A percentile compares a stretch with the other conserved stretches of the same genome.
Evolutionary conservation across 2,888 invertebrate species (phyloP).

Genomic region (Serrognathus titanus): DNA sequence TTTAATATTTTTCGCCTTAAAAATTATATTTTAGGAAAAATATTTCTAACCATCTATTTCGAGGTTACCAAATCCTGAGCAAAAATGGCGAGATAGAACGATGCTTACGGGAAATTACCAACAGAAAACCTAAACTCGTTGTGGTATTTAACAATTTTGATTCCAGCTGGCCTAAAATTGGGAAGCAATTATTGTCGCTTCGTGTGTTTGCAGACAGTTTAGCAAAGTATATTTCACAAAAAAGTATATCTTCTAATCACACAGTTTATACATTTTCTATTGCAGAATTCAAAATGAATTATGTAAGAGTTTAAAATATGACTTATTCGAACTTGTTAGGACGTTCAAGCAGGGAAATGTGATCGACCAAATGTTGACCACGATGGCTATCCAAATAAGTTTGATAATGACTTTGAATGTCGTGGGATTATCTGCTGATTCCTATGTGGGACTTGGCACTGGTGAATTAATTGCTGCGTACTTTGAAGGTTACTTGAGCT

Average conservation of each 20-base stretch:
- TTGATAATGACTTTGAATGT: constrained; percentile 48
- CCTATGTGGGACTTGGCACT: constrained; percentile 74
- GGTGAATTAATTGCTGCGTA: constrained; percentile 9
- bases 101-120: neutral
- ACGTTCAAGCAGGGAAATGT: neutral
- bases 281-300: neutral
- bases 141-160: constrained; percentile 7
- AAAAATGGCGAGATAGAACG: neutral
- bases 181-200: neutral
- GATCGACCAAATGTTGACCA: constrained; percentile 11
- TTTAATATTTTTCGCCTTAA: neutral
- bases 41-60: neutral
- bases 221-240: neutral
- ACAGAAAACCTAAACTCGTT: neutral
- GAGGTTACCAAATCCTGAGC: constrained; percentile 5
- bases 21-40: constrained; percentile 1
- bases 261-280: constrained; percentile 28
- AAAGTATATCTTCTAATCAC: no score
- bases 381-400: constrained; percentile 55
- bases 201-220: constrained; percentile 4
- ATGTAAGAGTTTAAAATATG: neutral
- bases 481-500: constrained; percentile 1
- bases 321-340: constrained; percentile 9
- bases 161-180: neutral
- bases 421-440: constrained; percentile 37